A percentile compares a stretch with the other conserved stretches of the same genome.
These are phyloP conservation scores for Leptodactylus fuscus DNA, from an alignment of 2,113 vertebrate genomes.

Conservation along the genomic window DNA sequence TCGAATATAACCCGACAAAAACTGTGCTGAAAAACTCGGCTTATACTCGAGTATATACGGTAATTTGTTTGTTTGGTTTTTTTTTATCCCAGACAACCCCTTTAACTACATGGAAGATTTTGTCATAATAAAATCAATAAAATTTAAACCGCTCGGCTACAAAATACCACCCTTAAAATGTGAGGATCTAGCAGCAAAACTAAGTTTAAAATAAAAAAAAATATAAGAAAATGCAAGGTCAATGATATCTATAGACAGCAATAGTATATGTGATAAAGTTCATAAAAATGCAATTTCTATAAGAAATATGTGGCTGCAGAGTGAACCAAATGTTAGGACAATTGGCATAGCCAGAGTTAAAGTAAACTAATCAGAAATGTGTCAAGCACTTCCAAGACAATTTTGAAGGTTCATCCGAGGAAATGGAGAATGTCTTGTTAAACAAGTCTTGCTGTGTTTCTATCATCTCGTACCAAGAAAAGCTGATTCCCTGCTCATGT, in stretches of 20 bases:
- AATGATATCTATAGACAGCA: not conserved
- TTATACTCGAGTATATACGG: too few relatives aligned
- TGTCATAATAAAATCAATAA: too few relatives aligned
- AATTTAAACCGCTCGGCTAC: too few relatives aligned
- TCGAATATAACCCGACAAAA: too few relatives aligned
- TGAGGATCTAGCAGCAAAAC: too few relatives aligned
- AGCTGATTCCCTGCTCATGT: not conserved
- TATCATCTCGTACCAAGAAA: constrained; percentile 6
- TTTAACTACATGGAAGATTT: not conserved
- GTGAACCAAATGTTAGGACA: not conserved
- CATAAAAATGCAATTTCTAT: not conserved
- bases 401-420: constrained; percentile 23
- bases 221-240: not conserved
- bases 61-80: too few relatives aligned
- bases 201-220: not conserved
- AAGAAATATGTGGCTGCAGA: not conserved
- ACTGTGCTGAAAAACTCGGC: too few relatives aligned
- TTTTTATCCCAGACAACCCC: too few relatives aligned
- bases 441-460: constrained; percentile 10
- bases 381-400: constrained; percentile 21
- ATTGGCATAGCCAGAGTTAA: not conserved
- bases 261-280: not conserved
- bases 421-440: not conserved
- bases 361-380: constrained; percentile 51
- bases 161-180: too few relatives aligned